phyloP scores from a whole-genome alignment of 2,113 vertebrate genomes.

The Albula glossodonta region DNA sequence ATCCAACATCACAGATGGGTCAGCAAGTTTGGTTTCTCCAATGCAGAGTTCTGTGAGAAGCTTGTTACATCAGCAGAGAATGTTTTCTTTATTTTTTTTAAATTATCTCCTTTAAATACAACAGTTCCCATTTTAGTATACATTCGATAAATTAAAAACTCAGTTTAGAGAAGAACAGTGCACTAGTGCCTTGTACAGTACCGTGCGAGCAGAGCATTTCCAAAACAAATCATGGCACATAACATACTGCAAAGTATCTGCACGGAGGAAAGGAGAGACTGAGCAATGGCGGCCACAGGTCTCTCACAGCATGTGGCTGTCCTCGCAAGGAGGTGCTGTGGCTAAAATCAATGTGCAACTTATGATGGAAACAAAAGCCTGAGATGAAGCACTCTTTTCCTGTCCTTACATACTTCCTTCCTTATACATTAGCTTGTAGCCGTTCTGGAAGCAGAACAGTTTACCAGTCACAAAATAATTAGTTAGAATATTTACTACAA shows the following conservation, averaged over 20 bases:
- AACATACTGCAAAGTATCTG: constrained; percentile 50
- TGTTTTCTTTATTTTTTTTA: constrained; percentile 46
- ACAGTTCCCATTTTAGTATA: constrained; percentile 55
- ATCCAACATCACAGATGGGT: constrained; percentile 53
- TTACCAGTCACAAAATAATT: not conserved
- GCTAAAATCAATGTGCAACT: not conserved
- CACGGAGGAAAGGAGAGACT: constrained; percentile 29
- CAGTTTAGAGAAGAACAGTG: constrained; percentile 57
- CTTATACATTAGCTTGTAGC: not conserved
- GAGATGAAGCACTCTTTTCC: constrained; percentile 3
- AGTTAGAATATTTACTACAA: not conserved
- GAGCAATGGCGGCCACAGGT: constrained; percentile 49
- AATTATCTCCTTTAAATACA: constrained; percentile 51
- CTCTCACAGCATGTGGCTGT: not conserved
- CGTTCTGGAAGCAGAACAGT: not conserved
- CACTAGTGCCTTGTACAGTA: constrained; percentile 48
- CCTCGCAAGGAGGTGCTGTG: not conserved
- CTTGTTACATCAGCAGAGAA: constrained; percentile 30
- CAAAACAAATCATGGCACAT: constrained; percentile 43
- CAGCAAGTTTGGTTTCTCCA: constrained; percentile 47
- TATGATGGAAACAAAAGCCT: not conserved
- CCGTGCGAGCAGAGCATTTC: constrained; percentile 40
- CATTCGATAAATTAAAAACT: constrained; percentile 50
- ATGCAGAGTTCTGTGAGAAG: constrained; percentile 55
- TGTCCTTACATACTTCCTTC: not conserved